Conservation (phyloP, 2,113 vertebrate species). For the Mormyrus iriodes region DNA sequence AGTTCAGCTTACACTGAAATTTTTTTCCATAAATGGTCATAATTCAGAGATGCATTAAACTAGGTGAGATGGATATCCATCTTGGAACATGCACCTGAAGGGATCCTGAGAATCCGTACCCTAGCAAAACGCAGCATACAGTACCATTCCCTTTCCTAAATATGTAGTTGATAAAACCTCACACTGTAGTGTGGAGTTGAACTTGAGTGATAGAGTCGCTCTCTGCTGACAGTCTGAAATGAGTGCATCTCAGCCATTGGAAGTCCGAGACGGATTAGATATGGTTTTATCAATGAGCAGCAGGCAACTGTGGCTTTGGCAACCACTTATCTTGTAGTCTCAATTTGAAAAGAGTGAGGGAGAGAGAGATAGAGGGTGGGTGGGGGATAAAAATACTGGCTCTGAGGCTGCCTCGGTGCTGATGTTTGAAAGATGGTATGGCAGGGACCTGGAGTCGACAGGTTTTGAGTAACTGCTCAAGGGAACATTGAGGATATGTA, state of each 20-base stretch:
- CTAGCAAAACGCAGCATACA: slow-evolving; percentile 30
- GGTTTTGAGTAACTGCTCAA: slow-evolving; percentile 42
- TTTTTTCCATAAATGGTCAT: neutral
- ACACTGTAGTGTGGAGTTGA: slow-evolving; percentile 52
- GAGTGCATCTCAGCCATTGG: slow-evolving; percentile 55
- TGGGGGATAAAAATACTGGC: slow-evolving; percentile 32
- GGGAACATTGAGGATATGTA: slow-evolving; percentile 41
- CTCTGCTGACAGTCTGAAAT: slow-evolving; percentile 61
- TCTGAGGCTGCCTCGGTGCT: slow-evolving; percentile 26
- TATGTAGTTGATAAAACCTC: slow-evolving; percentile 56
- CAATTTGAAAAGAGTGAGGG: slow-evolving; percentile 63
- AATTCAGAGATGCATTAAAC: neutral
- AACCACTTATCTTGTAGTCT: slow-evolving; percentile 64
- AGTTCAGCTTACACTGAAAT: neutral
- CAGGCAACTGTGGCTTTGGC: slow-evolving; percentile 59
- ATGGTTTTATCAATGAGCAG: slow-evolving; percentile 69
- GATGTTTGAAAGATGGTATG: slow-evolving; percentile 46
- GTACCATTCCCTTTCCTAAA: slow-evolving; percentile 43
- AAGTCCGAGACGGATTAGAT: slow-evolving; percentile 64
- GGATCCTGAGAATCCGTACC: neutral
- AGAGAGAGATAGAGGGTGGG: slow-evolving; percentile 34
- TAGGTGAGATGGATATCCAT: neutral
- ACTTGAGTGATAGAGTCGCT: slow-evolving; percentile 53
- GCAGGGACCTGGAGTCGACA: slow-evolving; percentile 50
- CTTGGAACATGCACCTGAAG: neutral